Conservation (phyloP, 2,113 vertebrate species). For the Pelobates fuscus region DNA sequence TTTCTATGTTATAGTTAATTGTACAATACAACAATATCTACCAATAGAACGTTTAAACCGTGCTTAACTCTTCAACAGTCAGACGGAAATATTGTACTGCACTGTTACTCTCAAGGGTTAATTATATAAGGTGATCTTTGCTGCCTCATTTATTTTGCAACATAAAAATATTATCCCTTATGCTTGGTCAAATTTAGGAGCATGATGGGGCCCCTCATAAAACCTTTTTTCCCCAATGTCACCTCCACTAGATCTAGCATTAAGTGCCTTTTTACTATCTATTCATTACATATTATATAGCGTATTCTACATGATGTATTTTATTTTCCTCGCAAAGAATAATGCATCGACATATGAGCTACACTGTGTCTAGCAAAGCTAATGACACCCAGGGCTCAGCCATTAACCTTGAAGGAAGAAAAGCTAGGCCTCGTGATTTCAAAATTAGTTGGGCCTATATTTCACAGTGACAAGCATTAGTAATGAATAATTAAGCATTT, state of each 20-base stretch:
- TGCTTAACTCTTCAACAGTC: too few relatives aligned
- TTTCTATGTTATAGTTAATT: too few relatives aligned
- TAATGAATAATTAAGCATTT: slow-evolving; percentile 98
- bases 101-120: too few relatives aligned
- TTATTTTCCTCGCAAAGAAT: slow-evolving; percentile 62
- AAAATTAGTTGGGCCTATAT: slow-evolving; percentile 80
- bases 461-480: slow-evolving; percentile 88
- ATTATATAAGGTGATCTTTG: too few relatives aligned
- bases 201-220: too few relatives aligned
- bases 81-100: too few relatives aligned
- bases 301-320: slow-evolving; percentile 1
- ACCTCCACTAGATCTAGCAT: neutral
- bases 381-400: slow-evolving; percentile 74
- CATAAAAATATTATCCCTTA: too few relatives aligned
- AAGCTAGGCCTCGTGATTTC: slow-evolving; percentile 77
- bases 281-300: neutral
- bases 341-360: slow-evolving; percentile 73
- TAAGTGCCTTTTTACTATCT: neutral
- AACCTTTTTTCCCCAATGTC: neutral
- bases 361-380: slow-evolving; percentile 70
- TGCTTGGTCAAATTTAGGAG: too few relatives aligned
- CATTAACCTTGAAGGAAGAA: slow-evolving; percentile 87
- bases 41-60: too few relatives aligned
- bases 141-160: too few relatives aligned
- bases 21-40: too few relatives aligned